Percentiles rank a stretch among this genome's conserved stretches.
Conservation (phyloP, 2,113 vertebrate species). For the Eidolon helvum region DNA sequence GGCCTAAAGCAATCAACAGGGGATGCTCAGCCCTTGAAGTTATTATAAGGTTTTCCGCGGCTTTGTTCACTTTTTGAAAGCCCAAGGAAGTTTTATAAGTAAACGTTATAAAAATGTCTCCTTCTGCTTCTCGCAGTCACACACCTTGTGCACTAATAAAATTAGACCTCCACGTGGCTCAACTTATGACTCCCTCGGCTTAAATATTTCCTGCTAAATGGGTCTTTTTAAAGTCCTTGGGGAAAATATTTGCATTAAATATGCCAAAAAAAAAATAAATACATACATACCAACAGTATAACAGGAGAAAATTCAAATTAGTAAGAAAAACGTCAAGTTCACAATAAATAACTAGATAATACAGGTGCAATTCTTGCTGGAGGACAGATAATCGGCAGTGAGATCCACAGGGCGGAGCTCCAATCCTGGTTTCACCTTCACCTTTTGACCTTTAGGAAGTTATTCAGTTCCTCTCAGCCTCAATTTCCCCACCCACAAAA, state of each 20-base stretch:
- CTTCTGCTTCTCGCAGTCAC: slow-evolving; percentile 26
- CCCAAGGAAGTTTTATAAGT: slow-evolving; percentile 45
- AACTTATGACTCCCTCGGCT: slow-evolving; percentile 47
- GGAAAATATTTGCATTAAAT: slow-evolving; percentile 57
- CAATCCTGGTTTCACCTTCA: fast-evolving
- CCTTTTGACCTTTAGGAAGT: not conserved
- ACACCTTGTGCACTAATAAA: slow-evolving; percentile 44
- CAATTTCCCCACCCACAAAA: not conserved
- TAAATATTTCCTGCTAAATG: slow-evolving; percentile 62
- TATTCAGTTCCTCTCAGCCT: not conserved
- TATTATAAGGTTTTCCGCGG: slow-evolving; percentile 7
- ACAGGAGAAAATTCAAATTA: slow-evolving; percentile 54
- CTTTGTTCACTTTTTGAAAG: slow-evolving; percentile 47
- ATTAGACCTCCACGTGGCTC: slow-evolving; percentile 41
- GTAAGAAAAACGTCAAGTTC: slow-evolving; percentile 20
- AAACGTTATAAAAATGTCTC: slow-evolving; percentile 65
- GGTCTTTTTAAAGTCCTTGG: slow-evolving; percentile 55
- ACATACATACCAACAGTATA: not conserved
- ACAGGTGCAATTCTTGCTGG: not conserved
- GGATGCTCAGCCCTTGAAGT: not conserved
- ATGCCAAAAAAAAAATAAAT: slow-evolving; percentile 39
- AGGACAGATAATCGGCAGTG: fast-evolving
- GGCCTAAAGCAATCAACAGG: not conserved
- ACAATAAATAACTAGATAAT: not conserved
- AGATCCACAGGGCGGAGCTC: not conserved